These are phyloP conservation scores for Eurystomus glaucurus DNA, from an alignment of 2,797 vertebrate species.

Conservation along the genomic window DNA sequence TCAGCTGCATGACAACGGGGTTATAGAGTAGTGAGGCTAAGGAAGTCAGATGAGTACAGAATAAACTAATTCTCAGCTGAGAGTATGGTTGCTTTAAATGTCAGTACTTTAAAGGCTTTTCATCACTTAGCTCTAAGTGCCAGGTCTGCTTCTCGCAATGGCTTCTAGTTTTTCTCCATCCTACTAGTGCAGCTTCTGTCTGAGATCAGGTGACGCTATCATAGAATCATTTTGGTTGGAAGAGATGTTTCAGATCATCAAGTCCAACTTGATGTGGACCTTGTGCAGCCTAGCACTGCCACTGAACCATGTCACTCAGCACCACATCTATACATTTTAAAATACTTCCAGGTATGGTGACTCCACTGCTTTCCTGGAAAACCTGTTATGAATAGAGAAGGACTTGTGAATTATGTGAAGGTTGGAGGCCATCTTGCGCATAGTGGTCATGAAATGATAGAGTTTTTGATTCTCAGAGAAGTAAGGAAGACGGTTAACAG, in stretches of 20 bases:
- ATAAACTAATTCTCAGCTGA: slow-evolving; percentile 20
- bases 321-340: neutral
- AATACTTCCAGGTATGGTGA: neutral
- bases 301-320: neutral
- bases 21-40: neutral
- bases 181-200: neutral
- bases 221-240: neutral
- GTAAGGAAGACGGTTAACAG: neutral
- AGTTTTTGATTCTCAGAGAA: neutral
- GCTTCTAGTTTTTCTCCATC: neutral
- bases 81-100: neutral
- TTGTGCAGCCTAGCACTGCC: neutral
- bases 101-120: slow-evolving; percentile 7
- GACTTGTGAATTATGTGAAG: neutral
- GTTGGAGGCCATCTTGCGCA: neutral
- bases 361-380: neutral
- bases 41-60: neutral
- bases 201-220: neutral
- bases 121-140: neutral
- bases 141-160: neutral
- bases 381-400: neutral
- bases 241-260: neutral
- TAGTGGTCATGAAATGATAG: neutral
- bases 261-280: too few species aligned
- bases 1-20: neutral